Evolutionary conservation across 2,113 vertebrate species (phyloP), one percentile per base, ranked within the genome.

Genomic region (Chaenogobius annularis): DNA sequence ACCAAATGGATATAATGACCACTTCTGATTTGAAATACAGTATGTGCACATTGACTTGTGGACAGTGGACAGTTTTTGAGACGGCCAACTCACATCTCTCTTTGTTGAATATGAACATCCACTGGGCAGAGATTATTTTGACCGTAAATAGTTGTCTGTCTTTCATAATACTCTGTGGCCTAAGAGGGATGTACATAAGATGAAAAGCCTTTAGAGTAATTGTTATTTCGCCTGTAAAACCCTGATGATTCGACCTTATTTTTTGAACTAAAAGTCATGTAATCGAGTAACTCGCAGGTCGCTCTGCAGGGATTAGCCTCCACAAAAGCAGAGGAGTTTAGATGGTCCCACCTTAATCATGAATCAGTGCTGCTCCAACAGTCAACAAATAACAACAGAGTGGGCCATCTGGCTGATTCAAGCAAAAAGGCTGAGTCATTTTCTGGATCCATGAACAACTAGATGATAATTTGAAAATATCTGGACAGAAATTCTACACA

Each of bases 371-470:
- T 63, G 61, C 35, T 40, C 61, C 61, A 63, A 63, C 61, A 63
- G 61, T 63, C 61, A 63, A 63, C 61, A 63, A 63, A 63, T 63
- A 63, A 63, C 61, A 63, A 63, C 61, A 63, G 15, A 62, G 61
- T 40, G 35, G 61, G 61, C 61, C 61, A 63, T 63, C 61, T 63
- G 61, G 61, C 31, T 40, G 61, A 63, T 43, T 35, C 17, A 19
- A 63, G 61, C 31, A 63, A 43, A 63, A 63, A n/a, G 61, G 14
- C 58, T 63, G 61, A 63, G 35, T 63, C 61, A 63, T 20, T 43
- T 63, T 63, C 43, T 63, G 4, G 35, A 40, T 40, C 35, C 35
- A 12, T 37, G 26, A 31, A 37, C 55, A 5, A 31, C 14, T 40
- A 63, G 61, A 63, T 63, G 17, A 63, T 63, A 40, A 63, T 63